phyloP scores from a whole-genome alignment of 2,113 vertebrate genomes.

The Anser brachyrhynchus region DNA sequence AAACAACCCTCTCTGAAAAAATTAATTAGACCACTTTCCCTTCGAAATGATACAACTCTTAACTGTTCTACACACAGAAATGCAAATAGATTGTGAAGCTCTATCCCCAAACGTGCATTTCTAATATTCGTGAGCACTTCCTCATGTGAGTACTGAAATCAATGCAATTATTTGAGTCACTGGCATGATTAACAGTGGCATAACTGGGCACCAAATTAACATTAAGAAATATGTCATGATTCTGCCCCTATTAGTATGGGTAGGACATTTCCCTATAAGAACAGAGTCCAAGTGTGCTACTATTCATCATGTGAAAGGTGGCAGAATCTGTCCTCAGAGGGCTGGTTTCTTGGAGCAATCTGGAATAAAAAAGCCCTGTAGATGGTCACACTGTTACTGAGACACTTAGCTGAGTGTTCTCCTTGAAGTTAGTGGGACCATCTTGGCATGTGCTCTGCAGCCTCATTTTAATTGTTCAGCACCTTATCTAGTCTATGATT shows the following conservation, averaged over 20 bases:
- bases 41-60: conserved; percentile 46
- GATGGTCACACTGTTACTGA: background rate
- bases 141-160: conserved; percentile 57
- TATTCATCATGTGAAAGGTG: conserved; percentile 21
- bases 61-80: conserved; percentile 31
- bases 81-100: conserved; percentile 55
- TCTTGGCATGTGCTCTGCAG: background rate
- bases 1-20: conserved; percentile 47
- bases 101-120: conserved; percentile 43
- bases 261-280: background rate
- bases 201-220: conserved; percentile 58
- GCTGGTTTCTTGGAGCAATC: background rate
- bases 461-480: background rate
- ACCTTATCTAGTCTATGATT: background rate
- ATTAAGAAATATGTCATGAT: conserved; percentile 38
- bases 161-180: conserved; percentile 65
- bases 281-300: background rate
- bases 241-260: conserved; percentile 33
- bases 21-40: conserved; percentile 31
- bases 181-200: conserved; percentile 51
- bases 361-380: background rate
- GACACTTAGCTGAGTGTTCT: background rate
- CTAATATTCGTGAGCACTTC: conserved; percentile 52
- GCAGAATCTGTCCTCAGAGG: background rate
- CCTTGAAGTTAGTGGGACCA: background rate